Base-by-base conservation (phyloP, 2,797 vertebrate species). In the Esox lucius region DNA sequence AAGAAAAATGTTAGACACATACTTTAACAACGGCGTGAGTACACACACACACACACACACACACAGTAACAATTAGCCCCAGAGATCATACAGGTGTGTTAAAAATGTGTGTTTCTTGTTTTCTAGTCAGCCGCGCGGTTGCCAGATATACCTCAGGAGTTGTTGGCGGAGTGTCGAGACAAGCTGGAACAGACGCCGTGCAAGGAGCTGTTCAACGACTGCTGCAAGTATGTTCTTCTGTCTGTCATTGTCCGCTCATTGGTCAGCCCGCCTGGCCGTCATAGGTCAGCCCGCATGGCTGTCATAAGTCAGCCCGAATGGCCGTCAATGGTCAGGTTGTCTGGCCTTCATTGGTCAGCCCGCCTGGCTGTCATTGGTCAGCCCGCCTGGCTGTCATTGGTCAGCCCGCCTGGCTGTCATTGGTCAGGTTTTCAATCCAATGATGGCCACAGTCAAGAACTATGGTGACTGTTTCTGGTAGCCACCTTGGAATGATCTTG, bases 121-220 rank as follows among this genome's bases (percentile, higher is more conserved):
- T 5, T 46, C 31, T 49, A 94, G 93, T 94, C 89, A 31, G 94
- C 93, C 72, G 93, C 92, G 81, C 93, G 92, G 89, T 91, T 98
- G 86, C 94, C 95, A 77, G 94, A 95, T 90, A 91, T 98, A 88
- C 92, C 95, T 88, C 91, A 91, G 81, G 91, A 91, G 72, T 87
- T 93, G 56, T 92, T 96, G n/a, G 88, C 80, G 39, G 91, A 92
- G 71, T 97, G 97, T 88, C 91, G 92, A 84, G 89, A 93, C 86
- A 93, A 86, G 80, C 91, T 97, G 88, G 93, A 95, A 82, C 92
- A 95, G 87, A 94, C 81, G 82, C 95, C 95, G 26, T 95, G 93
- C 87, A 96, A 95, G 85, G 96, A 96, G 71, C 88, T 95, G 85
- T 98, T 98, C 79, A 90, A 95, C 80, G 95, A 95, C 78, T 98